Evolutionary conservation across 2,797 vertebrate genomes (phyloP), one percentile per base, ranked within the genome.

Genomic region (Cetoscarus ocellatus): DNA sequence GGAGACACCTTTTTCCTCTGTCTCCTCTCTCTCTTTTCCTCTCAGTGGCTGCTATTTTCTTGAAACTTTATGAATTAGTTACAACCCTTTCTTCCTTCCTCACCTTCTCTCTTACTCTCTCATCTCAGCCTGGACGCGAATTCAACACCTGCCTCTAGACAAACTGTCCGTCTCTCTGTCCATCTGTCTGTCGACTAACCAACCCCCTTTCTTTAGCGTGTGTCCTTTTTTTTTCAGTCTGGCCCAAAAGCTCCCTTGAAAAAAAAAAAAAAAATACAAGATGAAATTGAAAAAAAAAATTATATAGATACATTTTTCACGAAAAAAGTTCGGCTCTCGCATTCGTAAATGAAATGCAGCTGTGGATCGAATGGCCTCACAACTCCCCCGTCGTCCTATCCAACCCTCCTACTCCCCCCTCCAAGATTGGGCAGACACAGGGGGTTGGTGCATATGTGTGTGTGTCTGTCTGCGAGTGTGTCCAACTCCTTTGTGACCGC

Each of bases 21-120:
- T 86, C 83, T 86, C 81, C 49, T 51, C 49, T 76, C 80, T 76
- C 86, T 78, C 78, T 76, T 72, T 74, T 74, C 76, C 79, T 83
- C 86, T 87, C 83, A 82, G 86, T 79, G 68, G 86, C 80, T 86
- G 90, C 84, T 87, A 91, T 93, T 93, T 93, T 88, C 83, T 86
- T 75, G 82, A 92, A 93, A 94, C 93, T 94, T 95, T 94, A 95
- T 95, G 94, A 95, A 95, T 95, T 95, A 95, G 91, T 95, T 94
- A 95, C 91, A 92, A 94, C 72, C 90, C 89, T 85, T 90, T 86
- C 86, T 85, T 88, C 85, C 83, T 86, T 85, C 90, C 84, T 91
- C 84, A 89, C 86, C 78, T 85, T 80, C 60, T 84, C 77, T 82
- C 75, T 62, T 83, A 84, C 76, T 82, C 88, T 88, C 79, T 88